Evolutionary conservation across 2,797 vertebrate genomes (phyloP).

Genomic region (Thalassophryne amazonica): DNA sequence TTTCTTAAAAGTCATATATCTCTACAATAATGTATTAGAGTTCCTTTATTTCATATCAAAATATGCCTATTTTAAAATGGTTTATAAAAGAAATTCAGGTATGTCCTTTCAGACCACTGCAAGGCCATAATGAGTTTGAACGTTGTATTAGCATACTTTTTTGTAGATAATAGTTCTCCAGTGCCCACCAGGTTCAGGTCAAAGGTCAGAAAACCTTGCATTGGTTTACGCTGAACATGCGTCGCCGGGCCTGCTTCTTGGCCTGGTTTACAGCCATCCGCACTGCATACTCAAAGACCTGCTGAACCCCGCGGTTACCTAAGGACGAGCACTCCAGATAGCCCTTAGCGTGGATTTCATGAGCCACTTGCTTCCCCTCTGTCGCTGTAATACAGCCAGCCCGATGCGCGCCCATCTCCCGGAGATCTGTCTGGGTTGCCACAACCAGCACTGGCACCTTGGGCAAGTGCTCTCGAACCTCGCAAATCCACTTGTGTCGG

Average conservation of each 20-base stretch:
- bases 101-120: background rate
- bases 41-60: background rate
- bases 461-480: conserved; percentile 87
- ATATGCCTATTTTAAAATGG: conserved; percentile 4
- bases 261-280: conserved; percentile 86
- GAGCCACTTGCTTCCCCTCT: conserved; percentile 86
- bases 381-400: conserved; percentile 78
- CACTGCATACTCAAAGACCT: conserved; percentile 94
- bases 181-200: background rate
- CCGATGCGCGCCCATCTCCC: conserved; percentile 81
- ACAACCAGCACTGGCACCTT: conserved; percentile 89
- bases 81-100: background rate
- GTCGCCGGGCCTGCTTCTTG: conserved; percentile 78
- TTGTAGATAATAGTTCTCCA: background rate
- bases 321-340: conserved; percentile 96
- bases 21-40: background rate
- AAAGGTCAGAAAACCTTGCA: conserved; percentile 84
- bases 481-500: conserved; percentile 88
- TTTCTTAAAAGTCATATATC: too few relatives aligned
- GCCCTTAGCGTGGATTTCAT: conserved; percentile 88
- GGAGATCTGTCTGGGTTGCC: conserved; percentile 93
- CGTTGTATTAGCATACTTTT: background rate
- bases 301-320: conserved; percentile 90
- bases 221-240: conserved; percentile 84
- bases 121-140: conserved; percentile 26